Evolutionary conservation across 1,140 invertebrate genomes (phyloP), one percentile per base, ranked within the genome.

Genomic region (Leptinotarsa texana): DNA sequence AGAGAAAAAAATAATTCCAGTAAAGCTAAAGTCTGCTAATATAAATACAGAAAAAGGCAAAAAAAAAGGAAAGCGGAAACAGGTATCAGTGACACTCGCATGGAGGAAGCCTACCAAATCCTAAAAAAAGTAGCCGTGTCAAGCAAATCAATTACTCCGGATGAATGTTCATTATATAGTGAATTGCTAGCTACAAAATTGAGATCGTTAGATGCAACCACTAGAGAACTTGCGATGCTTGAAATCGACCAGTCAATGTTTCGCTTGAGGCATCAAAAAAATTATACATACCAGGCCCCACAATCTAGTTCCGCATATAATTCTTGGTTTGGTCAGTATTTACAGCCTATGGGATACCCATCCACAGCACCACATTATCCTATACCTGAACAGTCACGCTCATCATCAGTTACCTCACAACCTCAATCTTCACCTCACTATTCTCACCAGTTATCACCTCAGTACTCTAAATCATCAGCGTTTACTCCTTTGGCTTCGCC

Each of bases 181-280:
- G 69, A 72, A 71, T 49, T 61, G 47, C 69, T 71, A 57, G 47
- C 69, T 11, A 71, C 49, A 71, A 71, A 71, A 61, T 61, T 71
- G 69, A 71, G 69, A 49, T 13, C 69, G 47, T 49, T 61, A 27
- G 48, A 71, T 71, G 49, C 48, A 71, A 22, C 51, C 57, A 71
- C 21, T 61, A 61, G 69, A 71, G 48, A 71, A 71, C 5, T 71
- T 15, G 13, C 69, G 57, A 71, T 61, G 49, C 51, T 71, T 71
- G 69, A 71, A 49, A 71, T 71, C 57, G 49, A 71, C 69, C 57
- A 57, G 22, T 71, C 63, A 42, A 18, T 72, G 51, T 72, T 57
- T 72, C 69, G 69, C 27, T 63, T 72, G 27, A 61, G 57, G 57
- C 33, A 49, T 42, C 33, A 42, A 42, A 42, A 42, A 11, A 42